phyloP scores from a whole-genome alignment of 1,140 invertebrate genomes.

The Meloidogyne exigua region DNA sequence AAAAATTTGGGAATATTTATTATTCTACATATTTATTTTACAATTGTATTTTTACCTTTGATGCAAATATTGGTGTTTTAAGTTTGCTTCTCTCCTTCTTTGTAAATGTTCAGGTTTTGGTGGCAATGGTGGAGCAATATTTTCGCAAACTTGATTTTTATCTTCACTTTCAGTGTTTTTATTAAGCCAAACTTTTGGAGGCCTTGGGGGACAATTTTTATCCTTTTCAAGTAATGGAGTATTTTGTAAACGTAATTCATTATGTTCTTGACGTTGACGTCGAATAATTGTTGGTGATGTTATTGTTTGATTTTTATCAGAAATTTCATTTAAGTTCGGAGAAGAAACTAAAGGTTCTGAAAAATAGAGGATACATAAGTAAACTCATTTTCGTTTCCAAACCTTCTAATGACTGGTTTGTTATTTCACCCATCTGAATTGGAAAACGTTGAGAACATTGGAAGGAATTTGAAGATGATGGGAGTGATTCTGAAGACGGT shows the following conservation, averaged over 20 bases:
- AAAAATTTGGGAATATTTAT: not conserved
- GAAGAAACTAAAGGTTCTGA: not conserved
- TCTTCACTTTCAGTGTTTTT: not conserved
- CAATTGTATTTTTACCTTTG: not conserved
- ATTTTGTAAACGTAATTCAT: not conserved
- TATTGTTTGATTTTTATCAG: not conserved
- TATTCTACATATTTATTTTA: not conserved
- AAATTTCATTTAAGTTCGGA: not conserved
- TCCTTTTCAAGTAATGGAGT: not conserved
- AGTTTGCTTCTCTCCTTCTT: not conserved
- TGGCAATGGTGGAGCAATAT: not conserved
- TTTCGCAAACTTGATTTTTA: not conserved
- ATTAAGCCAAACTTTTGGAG: not conserved
- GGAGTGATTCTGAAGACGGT: not conserved
- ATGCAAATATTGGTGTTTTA: not conserved
- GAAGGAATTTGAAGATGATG: not conserved
- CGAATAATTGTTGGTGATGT: not conserved
- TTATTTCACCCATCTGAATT: not conserved
- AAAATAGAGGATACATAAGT: too few species aligned
- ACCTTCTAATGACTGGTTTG: not conserved
- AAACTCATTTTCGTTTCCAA: not conserved
- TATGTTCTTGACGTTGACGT: not conserved
- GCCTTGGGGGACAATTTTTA: not conserved
- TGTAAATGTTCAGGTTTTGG: not conserved
- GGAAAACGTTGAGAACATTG: constrained; percentile 9